Conservation (phyloP, 2,797 vertebrate genomes). For the Melanogrammus aeglefinus region DNA sequence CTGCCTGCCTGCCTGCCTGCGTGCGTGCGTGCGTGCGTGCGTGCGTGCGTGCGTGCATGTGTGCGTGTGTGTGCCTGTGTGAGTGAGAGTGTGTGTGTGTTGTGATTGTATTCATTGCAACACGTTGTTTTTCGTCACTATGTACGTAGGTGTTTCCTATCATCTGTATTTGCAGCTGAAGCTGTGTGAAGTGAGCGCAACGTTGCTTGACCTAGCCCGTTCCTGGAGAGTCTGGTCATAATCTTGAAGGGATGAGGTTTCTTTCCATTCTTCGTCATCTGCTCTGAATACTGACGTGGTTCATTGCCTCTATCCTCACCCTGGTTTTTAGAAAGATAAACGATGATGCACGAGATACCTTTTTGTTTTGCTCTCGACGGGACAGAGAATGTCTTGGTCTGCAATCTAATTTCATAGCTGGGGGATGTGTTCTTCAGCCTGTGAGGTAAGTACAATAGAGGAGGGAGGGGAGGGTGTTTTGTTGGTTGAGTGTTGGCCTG, state of each 20-base stretch:
- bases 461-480: not conserved
- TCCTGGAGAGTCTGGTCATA: not conserved
- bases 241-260: not conserved
- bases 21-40: constrained; percentile 20
- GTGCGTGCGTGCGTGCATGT: constrained; percentile 23
- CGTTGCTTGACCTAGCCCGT: not conserved
- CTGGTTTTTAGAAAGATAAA: not conserved
- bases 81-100: not conserved
- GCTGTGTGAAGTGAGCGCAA: not conserved
- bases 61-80: constrained; percentile 13
- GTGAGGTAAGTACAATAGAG: not conserved
- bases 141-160: not conserved
- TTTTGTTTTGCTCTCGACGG: not conserved
- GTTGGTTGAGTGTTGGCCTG: not conserved
- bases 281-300: not conserved
- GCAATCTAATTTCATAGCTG: not conserved
- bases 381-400: no score
- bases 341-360: not conserved
- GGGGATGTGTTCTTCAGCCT: not conserved
- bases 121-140: not conserved
- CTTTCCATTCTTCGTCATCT: not conserved
- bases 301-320: not conserved
- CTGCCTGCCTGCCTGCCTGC: no score
- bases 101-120: not conserved
- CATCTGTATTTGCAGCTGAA: not conserved